Evolutionary conservation across 1,140 invertebrate species (phyloP).

Genomic region (Drosophila auraria): DNA sequence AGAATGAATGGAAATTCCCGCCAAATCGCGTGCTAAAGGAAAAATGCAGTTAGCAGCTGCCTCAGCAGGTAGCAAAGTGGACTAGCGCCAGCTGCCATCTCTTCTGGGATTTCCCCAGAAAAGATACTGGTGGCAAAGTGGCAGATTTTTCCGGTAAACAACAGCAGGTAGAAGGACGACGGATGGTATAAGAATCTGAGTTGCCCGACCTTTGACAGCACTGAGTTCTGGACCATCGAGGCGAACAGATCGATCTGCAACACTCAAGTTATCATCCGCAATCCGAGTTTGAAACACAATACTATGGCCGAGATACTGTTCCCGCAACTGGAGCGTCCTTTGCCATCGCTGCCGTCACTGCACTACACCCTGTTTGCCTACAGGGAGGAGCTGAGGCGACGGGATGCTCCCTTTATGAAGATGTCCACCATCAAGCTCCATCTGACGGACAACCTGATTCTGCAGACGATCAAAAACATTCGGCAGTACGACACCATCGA

Average conservation of each 20-base stretch:
- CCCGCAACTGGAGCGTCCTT: constrained; percentile 62
- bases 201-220: constrained; percentile 3
- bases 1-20: constrained; percentile 23
- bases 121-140: constrained; percentile 22
- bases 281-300: background rate
- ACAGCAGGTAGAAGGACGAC: constrained; percentile 47
- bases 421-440: constrained; percentile 77
- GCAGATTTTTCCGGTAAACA: constrained; percentile 9
- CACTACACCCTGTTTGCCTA: constrained; percentile 73
- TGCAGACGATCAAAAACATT: constrained; percentile 77
- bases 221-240: constrained; percentile 34
- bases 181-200: constrained; percentile 46
- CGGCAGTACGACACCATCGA: constrained; percentile 65
- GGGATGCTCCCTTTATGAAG: constrained; percentile 66
- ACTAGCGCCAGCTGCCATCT: constrained; percentile 56
- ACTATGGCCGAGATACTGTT: constrained; percentile 67
- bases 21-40: constrained; percentile 57
- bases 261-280: constrained; percentile 7
- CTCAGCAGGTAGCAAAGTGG: constrained; percentile 52
- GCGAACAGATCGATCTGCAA: constrained; percentile 21
- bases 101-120: constrained; percentile 53
- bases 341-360: constrained; percentile 67
- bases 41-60: constrained; percentile 62
- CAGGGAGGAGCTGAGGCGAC: constrained; percentile 67
- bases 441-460: constrained; percentile 71